A percentile compares a stretch with the other conserved stretches of the same genome.
Conservation (phyloP, 2,888 invertebrate genomes). For the Pyrrhosoma nymphula region DNA sequence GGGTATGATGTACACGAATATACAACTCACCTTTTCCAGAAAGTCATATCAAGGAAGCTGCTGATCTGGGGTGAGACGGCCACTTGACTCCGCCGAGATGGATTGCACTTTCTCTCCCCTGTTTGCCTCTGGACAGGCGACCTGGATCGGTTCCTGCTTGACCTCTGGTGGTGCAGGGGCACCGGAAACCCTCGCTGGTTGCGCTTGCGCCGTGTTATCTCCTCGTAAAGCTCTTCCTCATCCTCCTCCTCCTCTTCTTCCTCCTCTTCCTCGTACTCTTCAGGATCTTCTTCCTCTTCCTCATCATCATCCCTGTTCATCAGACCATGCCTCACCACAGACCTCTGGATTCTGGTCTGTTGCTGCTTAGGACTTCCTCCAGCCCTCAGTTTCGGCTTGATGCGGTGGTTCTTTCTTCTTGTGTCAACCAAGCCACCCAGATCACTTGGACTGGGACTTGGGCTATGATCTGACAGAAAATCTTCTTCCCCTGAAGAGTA, state of each 20-base stretch:
- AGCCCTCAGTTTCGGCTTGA: conserved; percentile 56
- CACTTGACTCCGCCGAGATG: conserved; percentile 76
- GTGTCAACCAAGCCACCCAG: conserved; percentile 28
- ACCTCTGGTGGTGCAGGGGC: conserved; percentile 71
- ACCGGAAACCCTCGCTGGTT: conserved; percentile 75
- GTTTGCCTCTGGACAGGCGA: conserved; percentile 63
- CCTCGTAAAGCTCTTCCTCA: conserved; percentile 50
- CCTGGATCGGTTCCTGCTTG: conserved; percentile 52
- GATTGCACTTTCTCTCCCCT: conserved; percentile 69
- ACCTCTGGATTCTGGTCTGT: conserved; percentile 23
- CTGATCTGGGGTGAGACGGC: conserved; percentile 76
- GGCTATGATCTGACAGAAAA: conserved; percentile 58
- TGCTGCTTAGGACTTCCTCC: conserved; percentile 5
- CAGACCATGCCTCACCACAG: conserved; percentile 22
- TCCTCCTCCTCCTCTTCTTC: conserved; percentile 59
- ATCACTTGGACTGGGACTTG: conserved; percentile 62
- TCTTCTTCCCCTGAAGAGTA: conserved; percentile 54
- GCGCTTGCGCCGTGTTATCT: conserved; percentile 68
- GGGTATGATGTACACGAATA: background rate
- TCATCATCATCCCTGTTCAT: conserved; percentile 20
- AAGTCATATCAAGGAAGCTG: conserved; percentile 83
- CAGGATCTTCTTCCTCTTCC: conserved; percentile 19
- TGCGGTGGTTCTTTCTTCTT: conserved; percentile 58
- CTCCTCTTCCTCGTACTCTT: conserved; percentile 40
- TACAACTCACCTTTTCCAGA: conserved; percentile 83